These are phyloP conservation scores for Carterocephalus palaemon DNA, from an alignment of 2,888 invertebrate species.

Conservation along the genomic window DNA sequence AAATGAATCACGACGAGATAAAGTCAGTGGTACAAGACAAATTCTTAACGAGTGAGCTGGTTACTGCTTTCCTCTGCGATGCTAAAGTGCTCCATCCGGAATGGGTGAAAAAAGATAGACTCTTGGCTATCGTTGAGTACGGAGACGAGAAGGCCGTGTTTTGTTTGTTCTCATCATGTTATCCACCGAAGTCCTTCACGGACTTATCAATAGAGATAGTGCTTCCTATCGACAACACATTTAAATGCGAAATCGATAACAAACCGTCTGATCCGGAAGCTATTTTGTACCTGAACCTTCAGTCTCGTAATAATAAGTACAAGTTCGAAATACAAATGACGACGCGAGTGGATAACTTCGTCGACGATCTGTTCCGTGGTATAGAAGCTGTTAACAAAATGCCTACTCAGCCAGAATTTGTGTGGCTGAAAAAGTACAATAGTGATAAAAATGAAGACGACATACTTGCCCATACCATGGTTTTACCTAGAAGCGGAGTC, in stretches of 20 bases:
- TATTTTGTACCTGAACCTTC: slow-evolving; percentile 71
- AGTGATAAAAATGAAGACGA: slow-evolving; percentile 62
- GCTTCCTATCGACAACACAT: slow-evolving; percentile 88
- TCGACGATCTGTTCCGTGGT: slow-evolving; percentile 85
- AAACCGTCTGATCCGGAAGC: slow-evolving; percentile 78
- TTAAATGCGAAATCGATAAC: slow-evolving; percentile 85
- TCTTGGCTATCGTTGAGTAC: slow-evolving; percentile 70
- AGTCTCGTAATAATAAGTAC: slow-evolving; percentile 67
- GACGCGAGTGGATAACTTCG: slow-evolving; percentile 83
- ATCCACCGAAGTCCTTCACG: slow-evolving; percentile 84
- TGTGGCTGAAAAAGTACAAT: slow-evolving; percentile 81
- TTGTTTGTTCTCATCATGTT: slow-evolving; percentile 75
- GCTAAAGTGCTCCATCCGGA: slow-evolving; percentile 72
- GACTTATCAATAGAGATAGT: slow-evolving; percentile 90
- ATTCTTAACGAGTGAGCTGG: slow-evolving; percentile 69
- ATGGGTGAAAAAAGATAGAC: slow-evolving; percentile 68
- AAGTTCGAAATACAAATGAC: slow-evolving; percentile 76
- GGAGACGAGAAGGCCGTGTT: slow-evolving; percentile 75
- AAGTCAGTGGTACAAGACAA: slow-evolving; percentile 72
- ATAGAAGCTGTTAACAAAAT: slow-evolving; percentile 82
- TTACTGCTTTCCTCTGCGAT: slow-evolving; percentile 67
- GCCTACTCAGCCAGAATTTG: slow-evolving; percentile 68
- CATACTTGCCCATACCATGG: slow-evolving; percentile 55
- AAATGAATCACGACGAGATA: slow-evolving; percentile 73
- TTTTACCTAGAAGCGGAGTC: slow-evolving; percentile 53